A percentile compares a stretch with the other conserved stretches of the same genome.
Conservation (phyloP, 2,888 invertebrate species). For the Stomorhina lunata region DNA sequence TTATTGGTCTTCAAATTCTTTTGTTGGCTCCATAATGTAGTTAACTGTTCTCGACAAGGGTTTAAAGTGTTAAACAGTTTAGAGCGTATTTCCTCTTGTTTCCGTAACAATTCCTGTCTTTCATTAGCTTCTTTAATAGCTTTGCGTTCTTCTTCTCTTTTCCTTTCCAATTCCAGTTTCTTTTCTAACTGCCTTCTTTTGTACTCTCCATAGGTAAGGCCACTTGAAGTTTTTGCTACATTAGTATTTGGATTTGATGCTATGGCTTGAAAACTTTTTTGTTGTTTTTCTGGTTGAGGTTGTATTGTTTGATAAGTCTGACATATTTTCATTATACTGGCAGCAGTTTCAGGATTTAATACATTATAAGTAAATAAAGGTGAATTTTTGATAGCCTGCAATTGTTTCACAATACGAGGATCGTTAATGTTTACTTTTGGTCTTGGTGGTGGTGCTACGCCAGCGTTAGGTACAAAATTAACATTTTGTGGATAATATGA, state of each 20-base stretch:
- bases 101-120: neutral
- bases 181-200: constrained; percentile 56
- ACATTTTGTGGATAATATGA: neutral
- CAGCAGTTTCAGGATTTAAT: neutral
- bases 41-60: constrained; percentile 24
- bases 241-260: neutral
- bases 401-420: constrained; percentile 61
- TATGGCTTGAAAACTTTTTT: neutral
- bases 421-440: constrained; percentile 62
- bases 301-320: neutral
- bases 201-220: constrained; percentile 62
- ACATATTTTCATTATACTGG: constrained; percentile 23
- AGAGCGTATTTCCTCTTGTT: constrained; percentile 6
- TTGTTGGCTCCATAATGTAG: constrained; percentile 1
- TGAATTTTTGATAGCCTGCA: constrained; percentile 56
- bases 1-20: neutral
- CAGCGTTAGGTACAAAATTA: neutral
- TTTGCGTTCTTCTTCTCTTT: constrained; percentile 6
- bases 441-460: neutral
- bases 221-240: neutral
- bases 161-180: constrained; percentile 26
- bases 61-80: constrained; percentile 16
- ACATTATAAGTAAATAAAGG: constrained; percentile 11
- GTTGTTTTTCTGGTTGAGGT: neutral
- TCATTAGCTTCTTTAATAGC: constrained; percentile 15